Evolutionary conservation across 2,888 invertebrate genomes (phyloP).

Genomic region (Drosophila eohydei): DNA sequence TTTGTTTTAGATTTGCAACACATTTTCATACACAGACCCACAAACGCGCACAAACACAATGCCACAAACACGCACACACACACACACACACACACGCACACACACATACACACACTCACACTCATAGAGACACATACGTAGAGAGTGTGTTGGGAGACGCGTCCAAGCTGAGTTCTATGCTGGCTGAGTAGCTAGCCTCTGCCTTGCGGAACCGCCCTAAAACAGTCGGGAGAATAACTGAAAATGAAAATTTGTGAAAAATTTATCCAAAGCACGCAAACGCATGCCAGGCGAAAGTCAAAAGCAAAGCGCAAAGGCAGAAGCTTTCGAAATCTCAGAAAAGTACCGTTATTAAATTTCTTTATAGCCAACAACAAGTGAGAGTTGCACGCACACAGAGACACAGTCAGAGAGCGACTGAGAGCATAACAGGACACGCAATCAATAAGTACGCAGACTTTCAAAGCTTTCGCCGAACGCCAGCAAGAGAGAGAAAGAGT

Average conservation of each 20-base stretch:
- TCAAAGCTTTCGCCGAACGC: slow-evolving; percentile 43
- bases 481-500: background rate
- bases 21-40: slow-evolving; percentile 48
- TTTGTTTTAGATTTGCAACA: slow-evolving; percentile 57
- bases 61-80: slow-evolving; percentile 14
- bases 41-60: slow-evolving; percentile 18
- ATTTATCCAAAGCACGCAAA: slow-evolving; percentile 81
- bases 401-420: slow-evolving; percentile 4
- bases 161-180: slow-evolving; percentile 52
- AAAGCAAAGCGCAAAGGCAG: slow-evolving; percentile 68
- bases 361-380: slow-evolving; percentile 61
- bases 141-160: slow-evolving; percentile 46
- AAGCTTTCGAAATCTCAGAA: slow-evolving; percentile 59
- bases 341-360: slow-evolving; percentile 58
- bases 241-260: slow-evolving; percentile 85
- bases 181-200: slow-evolving; percentile 69
- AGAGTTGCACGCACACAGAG: slow-evolving; percentile 16
- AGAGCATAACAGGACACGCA: slow-evolving; percentile 39
- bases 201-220: slow-evolving; percentile 86
- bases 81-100: slow-evolving; percentile 31
- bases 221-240: slow-evolving; percentile 85
- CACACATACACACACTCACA: slow-evolving; percentile 5
- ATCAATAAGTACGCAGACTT: slow-evolving; percentile 56
- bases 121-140: slow-evolving; percentile 32
- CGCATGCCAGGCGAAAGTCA: slow-evolving; percentile 61